Evolutionary conservation across 2,888 invertebrate species (phyloP).

Genomic region (Yponomeuta cagnagella): DNA sequence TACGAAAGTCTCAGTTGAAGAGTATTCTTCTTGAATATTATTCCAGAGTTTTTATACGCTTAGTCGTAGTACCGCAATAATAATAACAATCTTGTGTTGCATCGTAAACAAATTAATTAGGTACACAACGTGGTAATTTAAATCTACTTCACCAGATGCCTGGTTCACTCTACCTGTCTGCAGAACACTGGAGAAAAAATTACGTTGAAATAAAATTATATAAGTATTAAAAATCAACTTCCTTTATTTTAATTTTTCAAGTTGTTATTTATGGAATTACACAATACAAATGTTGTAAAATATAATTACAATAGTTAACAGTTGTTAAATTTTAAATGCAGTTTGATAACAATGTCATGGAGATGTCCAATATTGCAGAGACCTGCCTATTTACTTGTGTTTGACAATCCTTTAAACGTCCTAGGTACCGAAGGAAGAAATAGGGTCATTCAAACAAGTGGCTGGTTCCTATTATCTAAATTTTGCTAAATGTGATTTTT

Average conservation of each 20-base stretch:
- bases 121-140: no score
- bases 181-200: neutral
- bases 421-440: constrained; percentile 30
- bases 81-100: no score
- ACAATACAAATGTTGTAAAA: constrained; percentile 70
- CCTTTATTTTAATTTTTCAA: constrained; percentile 68
- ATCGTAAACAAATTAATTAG: no score
- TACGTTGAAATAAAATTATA: neutral
- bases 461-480: constrained; percentile 42
- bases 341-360: constrained; percentile 69
- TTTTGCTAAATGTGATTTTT: constrained; percentile 42
- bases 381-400: constrained; percentile 29
- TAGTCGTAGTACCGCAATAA: no score
- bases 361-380: constrained; percentile 42
- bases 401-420: constrained; percentile 31
- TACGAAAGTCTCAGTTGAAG: no score
- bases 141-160: no score
- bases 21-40: no score
- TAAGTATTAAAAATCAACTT: constrained; percentile 64
- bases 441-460: constrained; percentile 30
- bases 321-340: constrained; percentile 71
- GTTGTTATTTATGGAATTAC: constrained; percentile 66
- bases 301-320: constrained; percentile 70
- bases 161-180: no score
- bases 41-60: no score